Evolutionary conservation across 1,140 invertebrate species (phyloP).

Genomic region (Ooceraea biroi): DNA sequence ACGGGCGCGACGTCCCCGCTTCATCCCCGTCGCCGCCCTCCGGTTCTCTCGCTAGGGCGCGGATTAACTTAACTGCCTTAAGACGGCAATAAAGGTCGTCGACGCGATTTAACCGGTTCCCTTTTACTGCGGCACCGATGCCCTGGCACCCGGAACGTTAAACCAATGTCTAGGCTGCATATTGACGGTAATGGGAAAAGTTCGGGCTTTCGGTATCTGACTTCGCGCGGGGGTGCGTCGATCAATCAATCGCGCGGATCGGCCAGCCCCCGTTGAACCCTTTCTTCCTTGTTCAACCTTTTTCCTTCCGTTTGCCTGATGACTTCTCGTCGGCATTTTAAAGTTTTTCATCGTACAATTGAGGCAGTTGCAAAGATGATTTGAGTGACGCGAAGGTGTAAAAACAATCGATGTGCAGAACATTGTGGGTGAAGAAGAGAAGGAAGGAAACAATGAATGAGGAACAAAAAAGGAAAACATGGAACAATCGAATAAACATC

Average conservation of each 20-base stretch:
- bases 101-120: constrained; percentile 84
- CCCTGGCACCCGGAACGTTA: constrained; percentile 65
- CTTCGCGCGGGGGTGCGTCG: constrained; percentile 77
- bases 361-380: not conserved
- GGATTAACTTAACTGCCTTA: constrained; percentile 86
- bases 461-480: not conserved
- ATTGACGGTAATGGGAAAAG: constrained; percentile 84
- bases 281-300: constrained; percentile 60
- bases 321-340: constrained; percentile 38
- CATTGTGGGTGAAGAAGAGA: constrained; percentile 14
- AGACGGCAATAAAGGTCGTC: constrained; percentile 84
- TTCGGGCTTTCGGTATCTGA: constrained; percentile 79
- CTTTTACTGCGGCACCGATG: constrained; percentile 77
- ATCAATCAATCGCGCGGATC: constrained; percentile 79
- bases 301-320: constrained; percentile 12
- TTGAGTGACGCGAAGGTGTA: not conserved
- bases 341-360: constrained; percentile 21
- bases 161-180: constrained; percentile 78
- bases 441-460: constrained; percentile 46
- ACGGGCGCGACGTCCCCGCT: constrained; percentile 51
- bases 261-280: constrained; percentile 62
- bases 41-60: constrained; percentile 75
- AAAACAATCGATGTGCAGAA: constrained; percentile 55
- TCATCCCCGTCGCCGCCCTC: constrained; percentile 60
- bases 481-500: constrained; percentile 74